Evolutionary conservation across 2,888 invertebrate species (phyloP).

Genomic region (Thecophora atra): DNA sequence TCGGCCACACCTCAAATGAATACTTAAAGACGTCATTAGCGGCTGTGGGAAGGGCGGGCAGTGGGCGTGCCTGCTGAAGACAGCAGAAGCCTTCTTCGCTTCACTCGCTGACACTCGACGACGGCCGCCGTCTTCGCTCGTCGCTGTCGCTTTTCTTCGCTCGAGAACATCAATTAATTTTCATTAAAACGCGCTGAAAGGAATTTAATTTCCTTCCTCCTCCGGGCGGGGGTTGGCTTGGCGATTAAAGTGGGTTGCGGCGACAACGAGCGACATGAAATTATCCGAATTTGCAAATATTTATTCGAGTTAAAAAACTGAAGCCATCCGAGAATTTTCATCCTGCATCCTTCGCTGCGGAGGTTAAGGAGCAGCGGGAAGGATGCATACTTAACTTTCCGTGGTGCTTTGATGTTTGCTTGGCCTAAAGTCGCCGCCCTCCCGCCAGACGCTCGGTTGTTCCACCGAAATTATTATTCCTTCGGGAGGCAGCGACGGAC

Average conservation of each 20-base stretch:
- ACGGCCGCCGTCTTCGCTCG: slow-evolving; percentile 1
- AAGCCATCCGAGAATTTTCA: slow-evolving; percentile 33
- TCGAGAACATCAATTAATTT: slow-evolving; percentile 55
- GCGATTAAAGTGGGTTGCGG: neutral
- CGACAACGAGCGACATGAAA: slow-evolving; percentile 7
- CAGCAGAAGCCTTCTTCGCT: neutral
- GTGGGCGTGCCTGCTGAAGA: neutral
- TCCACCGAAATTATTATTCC: neutral
- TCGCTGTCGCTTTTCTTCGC: slow-evolving; percentile 30
- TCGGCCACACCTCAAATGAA: slow-evolving; percentile 44
- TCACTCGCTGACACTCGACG: neutral
- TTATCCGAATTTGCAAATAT: slow-evolving; percentile 20
- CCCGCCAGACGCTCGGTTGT: slow-evolving; percentile 9
- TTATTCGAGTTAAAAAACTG: slow-evolving; percentile 14
- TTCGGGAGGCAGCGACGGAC: neutral
- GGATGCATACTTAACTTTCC: slow-evolving; percentile 21
- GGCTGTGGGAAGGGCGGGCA: slow-evolving; percentile 46
- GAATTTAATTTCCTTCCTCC: slow-evolving; percentile 54
- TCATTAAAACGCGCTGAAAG: slow-evolving; percentile 57
- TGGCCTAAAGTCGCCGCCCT: neutral
- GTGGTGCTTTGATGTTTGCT: slow-evolving; percentile 9
- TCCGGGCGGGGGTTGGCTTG: neutral
- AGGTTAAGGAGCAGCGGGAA: slow-evolving; percentile 8
- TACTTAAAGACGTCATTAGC: slow-evolving; percentile 47
- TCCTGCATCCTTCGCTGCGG: neutral